A percentile compares a stretch with the other conserved stretches of the same genome.
These are phyloP conservation scores for Parnassius mnemosyne DNA, from an alignment of 2,888 invertebrate species.

Conservation along the genomic window DNA sequence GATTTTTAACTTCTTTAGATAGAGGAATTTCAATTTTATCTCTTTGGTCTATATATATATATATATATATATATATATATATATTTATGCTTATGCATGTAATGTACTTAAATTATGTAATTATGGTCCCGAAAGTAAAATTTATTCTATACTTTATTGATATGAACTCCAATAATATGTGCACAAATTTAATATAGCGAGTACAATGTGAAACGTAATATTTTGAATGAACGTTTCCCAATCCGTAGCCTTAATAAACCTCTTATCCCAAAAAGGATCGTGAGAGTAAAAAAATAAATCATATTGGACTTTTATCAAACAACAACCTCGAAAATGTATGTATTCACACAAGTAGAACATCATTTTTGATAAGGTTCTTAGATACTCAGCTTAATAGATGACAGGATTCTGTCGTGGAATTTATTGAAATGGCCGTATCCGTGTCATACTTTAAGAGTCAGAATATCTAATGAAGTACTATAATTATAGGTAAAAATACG, in stretches of 20 bases:
- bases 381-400: background rate
- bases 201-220: slow-evolving; percentile 11
- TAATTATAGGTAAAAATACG: too few species aligned
- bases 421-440: slow-evolving; percentile 1
- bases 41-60: too few species aligned
- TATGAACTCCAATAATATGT: background rate
- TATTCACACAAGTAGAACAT: slow-evolving; percentile 2
- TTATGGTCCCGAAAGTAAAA: background rate
- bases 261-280: slow-evolving; percentile 25
- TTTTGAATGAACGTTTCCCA: slow-evolving; percentile 9
- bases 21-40: too few species aligned
- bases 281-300: slow-evolving; percentile 29
- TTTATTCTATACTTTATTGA: background rate
- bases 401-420: slow-evolving; percentile 1
- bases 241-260: slow-evolving; percentile 26
- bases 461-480: background rate
- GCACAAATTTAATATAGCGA: slow-evolving; percentile 8
- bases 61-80: too few species aligned
- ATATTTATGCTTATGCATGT: too few species aligned
- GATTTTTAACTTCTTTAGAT: too few species aligned
- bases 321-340: slow-evolving; percentile 17
- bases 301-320: slow-evolving; percentile 26
- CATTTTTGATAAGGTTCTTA: slow-evolving; percentile 1
- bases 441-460: background rate
- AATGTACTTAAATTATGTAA: too few species aligned